Evolutionary conservation across 2,888 invertebrate species (phyloP).

Genomic region (Campoplex capitator): DNA sequence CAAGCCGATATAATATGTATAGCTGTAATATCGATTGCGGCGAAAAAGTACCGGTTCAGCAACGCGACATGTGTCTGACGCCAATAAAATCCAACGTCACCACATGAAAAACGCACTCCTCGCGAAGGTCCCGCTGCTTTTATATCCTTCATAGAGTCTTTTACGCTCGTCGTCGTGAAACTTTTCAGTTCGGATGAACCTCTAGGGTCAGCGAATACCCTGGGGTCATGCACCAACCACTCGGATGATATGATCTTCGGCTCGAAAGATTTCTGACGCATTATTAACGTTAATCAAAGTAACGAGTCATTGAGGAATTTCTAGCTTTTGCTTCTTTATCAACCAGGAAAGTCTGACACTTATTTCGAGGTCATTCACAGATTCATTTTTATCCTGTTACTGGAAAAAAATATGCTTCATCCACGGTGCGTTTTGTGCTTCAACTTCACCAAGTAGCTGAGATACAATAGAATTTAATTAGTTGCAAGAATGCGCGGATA

Average conservation of each 20-base stretch:
- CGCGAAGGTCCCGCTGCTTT: constrained; percentile 64
- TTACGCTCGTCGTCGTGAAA: constrained; percentile 8
- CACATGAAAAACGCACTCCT: constrained; percentile 78
- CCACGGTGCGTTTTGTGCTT: constrained; percentile 10
- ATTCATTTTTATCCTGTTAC: not conserved
- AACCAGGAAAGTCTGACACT: constrained; percentile 2
- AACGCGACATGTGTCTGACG: constrained; percentile 81
- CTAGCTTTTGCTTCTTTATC: constrained; percentile 1
- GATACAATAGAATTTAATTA: constrained; percentile 78
- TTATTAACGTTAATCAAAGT: constrained; percentile 37
- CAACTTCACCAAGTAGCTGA: constrained; percentile 12
- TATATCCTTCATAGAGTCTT: constrained; percentile 34
- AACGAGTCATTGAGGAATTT: constrained; percentile 31
- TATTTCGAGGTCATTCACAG: constrained; percentile 6
- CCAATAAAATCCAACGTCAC: constrained; percentile 79
- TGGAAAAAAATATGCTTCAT: constrained; percentile 45
- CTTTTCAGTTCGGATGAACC: constrained; percentile 27
- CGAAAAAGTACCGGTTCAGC: constrained; percentile 52
- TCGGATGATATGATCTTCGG: constrained; percentile 26
- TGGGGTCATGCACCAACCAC: not conserved
- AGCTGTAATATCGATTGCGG: constrained; percentile 16
- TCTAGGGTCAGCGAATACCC: constrained; percentile 30
- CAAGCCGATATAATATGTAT: not conserved
- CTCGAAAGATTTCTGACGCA: constrained; percentile 1
- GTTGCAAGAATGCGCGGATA: constrained; percentile 76